Conservation (phyloP, 2,888 invertebrate species). For the Euclidia mi region DNA sequence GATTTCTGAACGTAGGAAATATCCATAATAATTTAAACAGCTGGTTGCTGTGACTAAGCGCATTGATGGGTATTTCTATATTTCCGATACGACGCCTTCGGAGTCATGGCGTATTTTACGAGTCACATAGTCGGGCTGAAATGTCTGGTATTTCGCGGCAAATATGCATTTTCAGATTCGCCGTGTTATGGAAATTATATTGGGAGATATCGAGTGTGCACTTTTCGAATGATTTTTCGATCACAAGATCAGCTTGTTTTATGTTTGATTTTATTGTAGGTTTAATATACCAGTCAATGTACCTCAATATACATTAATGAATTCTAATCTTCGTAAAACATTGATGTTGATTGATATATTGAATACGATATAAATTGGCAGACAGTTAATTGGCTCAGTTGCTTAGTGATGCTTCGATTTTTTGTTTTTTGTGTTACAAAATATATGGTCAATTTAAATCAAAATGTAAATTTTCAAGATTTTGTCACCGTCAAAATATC, state of each 20-base stretch:
- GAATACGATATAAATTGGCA: no score
- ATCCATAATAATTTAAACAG: conserved; percentile 26
- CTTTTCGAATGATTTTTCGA: not conserved
- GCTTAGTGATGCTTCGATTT: no score
- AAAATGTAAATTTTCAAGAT: no score
- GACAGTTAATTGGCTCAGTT: no score
- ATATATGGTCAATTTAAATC: no score
- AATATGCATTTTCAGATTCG: conserved; percentile 8
- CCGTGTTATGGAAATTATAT: conserved; percentile 7
- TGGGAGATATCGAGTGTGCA: not conserved
- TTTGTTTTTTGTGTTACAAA: no score
- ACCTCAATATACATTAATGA: no score
- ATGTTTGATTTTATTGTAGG: no score
- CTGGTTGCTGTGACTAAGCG: conserved; percentile 25
- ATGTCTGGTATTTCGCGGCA: conserved; percentile 12
- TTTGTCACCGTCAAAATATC: no score
- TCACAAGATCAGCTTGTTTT: not conserved
- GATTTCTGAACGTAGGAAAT: not conserved
- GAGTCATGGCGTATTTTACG: conserved; percentile 25
- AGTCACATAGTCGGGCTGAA: conserved; percentile 9
- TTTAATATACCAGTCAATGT: no score
- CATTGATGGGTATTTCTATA: conserved; percentile 36
- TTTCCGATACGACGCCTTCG: conserved; percentile 37
- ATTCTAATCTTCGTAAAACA: no score
- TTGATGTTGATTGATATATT: no score